Percentiles rank a stretch among this genome's conserved stretches.
These are phyloP conservation scores for Toxonevra muliebris DNA, from an alignment of 2,888 invertebrate species.

Conservation along the genomic window DNA sequence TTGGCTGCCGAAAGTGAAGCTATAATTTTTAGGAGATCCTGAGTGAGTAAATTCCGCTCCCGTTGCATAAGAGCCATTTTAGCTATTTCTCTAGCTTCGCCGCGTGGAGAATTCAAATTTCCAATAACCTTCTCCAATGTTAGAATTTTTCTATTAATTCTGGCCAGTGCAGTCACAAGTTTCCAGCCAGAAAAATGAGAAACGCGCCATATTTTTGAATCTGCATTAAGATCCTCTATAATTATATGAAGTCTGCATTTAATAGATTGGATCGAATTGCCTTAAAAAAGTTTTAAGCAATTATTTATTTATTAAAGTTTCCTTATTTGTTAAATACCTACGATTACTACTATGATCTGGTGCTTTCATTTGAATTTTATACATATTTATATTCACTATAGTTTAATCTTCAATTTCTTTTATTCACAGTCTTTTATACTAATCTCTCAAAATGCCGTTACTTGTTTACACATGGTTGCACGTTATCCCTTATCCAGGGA, in stretches of 20 bases:
- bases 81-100: not conserved
- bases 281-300: too few relatives aligned
- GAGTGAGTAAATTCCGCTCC: not conserved
- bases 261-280: too few relatives aligned
- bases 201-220: slow-evolving; percentile 8
- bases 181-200: slow-evolving; percentile 14
- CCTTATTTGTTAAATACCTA: too few relatives aligned
- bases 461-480: not conserved
- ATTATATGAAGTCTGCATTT: slow-evolving; percentile 12
- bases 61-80: not conserved
- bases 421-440: too few relatives aligned
- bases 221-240: slow-evolving; percentile 13
- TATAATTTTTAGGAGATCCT: slow-evolving; percentile 3
- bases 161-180: slow-evolving; percentile 4
- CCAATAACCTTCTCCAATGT: slow-evolving; percentile 13
- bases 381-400: too few relatives aligned
- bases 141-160: slow-evolving; percentile 4
- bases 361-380: too few relatives aligned
- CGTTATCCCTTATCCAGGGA: too few relatives aligned
- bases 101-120: not conserved
- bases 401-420: too few relatives aligned
- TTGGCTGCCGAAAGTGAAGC: slow-evolving; percentile 16
- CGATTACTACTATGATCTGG: too few relatives aligned
- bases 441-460: too few relatives aligned
- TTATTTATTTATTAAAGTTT: too few relatives aligned